Conservation (phyloP, 2,113 vertebrate genomes). For the Physeter macrocephalus region DNA sequence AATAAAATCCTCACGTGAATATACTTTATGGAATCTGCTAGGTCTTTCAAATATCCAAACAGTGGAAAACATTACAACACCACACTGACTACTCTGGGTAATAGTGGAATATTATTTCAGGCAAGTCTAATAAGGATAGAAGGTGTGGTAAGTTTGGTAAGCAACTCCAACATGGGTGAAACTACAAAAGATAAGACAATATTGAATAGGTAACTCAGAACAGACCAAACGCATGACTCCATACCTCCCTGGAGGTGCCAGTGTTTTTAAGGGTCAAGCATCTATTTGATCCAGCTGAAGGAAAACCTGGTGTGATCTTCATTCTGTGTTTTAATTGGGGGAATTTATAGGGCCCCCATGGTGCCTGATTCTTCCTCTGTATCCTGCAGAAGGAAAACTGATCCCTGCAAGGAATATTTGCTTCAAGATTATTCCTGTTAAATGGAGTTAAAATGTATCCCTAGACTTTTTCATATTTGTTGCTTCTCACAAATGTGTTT, state of each 20-base stretch:
- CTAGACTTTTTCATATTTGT: not conserved
- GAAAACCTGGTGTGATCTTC: not conserved
- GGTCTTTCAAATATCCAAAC: not conserved
- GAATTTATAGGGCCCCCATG: not conserved
- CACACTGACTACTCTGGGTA: not conserved
- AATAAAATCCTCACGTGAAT: not conserved
- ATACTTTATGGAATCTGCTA: not conserved
- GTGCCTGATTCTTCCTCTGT: not conserved
- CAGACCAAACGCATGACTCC: not conserved
- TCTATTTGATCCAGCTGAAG: not conserved
- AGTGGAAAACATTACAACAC: not conserved
- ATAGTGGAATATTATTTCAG: not conserved
- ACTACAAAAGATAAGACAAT: not conserved
- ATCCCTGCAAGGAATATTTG: not conserved
- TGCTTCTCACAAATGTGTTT: not conserved
- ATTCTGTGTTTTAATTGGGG: not conserved
- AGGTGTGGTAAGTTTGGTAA: not conserved
- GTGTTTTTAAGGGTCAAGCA: not conserved
- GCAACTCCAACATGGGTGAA: not conserved
- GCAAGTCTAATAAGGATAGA: not conserved
- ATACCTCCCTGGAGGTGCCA: not conserved
- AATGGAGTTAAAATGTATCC: not conserved
- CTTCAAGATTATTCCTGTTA: not conserved
- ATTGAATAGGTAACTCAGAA: not conserved
- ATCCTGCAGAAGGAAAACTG: not conserved